A percentile compares a stretch with the other conserved stretches of the same genome.
Conservation (phyloP, 1,140 invertebrate species). For the Cydia splendana region DNA sequence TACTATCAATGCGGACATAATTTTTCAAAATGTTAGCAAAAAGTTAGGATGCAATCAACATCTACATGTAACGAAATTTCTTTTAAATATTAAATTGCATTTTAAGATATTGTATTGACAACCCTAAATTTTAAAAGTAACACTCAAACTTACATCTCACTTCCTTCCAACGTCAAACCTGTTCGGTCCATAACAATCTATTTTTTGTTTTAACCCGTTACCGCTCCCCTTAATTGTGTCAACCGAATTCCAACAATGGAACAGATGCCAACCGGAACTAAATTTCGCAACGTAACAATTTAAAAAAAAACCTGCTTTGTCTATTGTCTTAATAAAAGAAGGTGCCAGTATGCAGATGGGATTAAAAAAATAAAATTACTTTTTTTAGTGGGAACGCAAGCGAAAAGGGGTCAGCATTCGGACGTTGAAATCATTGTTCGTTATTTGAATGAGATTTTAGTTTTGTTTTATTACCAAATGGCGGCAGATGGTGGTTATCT, state of each 20-base stretch:
- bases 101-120: slow-evolving; percentile 35
- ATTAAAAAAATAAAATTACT: slow-evolving; percentile 64
- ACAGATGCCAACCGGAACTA: slow-evolving; percentile 24
- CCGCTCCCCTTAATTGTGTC: slow-evolving; percentile 68
- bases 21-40: too few relatives aligned
- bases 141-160: slow-evolving; percentile 73
- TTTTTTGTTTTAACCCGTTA: slow-evolving; percentile 71
- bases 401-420: slow-evolving; percentile 63
- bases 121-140: slow-evolving; percentile 55
- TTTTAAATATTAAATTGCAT: slow-evolving; percentile 33
- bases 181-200: slow-evolving; percentile 67
- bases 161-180: slow-evolving; percentile 76
- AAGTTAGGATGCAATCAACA: too few relatives aligned
- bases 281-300: slow-evolving; percentile 29
- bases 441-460: neutral
- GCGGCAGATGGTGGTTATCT: slow-evolving; percentile 24
- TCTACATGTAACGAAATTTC: neutral
- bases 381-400: slow-evolving; percentile 50
- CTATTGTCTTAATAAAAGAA: slow-evolving; percentile 66
- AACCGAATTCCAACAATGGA: slow-evolving; percentile 43
- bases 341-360: slow-evolving; percentile 69
- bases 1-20: too few relatives aligned
- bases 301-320: slow-evolving; percentile 29
- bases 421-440: slow-evolving; percentile 54
- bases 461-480: slow-evolving; percentile 8